Conservation (phyloP, 2,888 invertebrate genomes). For the Zele albiditarsus region DNA sequence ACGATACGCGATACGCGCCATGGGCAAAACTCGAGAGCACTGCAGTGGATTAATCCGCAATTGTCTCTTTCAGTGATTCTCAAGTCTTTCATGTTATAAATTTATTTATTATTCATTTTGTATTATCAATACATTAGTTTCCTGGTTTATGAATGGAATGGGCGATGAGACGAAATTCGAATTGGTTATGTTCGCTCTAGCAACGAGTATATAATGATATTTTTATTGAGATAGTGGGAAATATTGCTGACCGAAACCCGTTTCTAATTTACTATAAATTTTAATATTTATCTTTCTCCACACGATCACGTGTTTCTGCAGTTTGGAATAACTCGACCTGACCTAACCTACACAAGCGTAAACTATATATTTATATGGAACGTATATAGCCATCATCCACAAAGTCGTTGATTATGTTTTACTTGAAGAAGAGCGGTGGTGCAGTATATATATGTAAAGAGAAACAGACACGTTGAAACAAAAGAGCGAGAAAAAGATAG, state of each 20-base stretch:
- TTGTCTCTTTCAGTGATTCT: no score
- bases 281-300: background rate
- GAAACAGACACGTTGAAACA: background rate
- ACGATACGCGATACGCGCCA: background rate
- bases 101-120: no score
- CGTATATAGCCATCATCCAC: background rate
- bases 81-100: no score
- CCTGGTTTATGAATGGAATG: no score
- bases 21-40: background rate
- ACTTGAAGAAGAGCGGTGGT: no score
- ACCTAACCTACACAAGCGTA: slow-evolving; percentile 68
- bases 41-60: background rate
- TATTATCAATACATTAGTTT: no score
- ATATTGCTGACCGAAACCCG: no score
- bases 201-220: no score
- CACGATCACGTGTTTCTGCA: slow-evolving; percentile 55
- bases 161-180: no score
- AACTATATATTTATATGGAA: slow-evolving; percentile 52
- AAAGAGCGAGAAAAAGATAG: background rate
- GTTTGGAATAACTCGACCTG: slow-evolving; percentile 69
- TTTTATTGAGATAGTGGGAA: no score
- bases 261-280: background rate
- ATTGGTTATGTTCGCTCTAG: no score
- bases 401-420: slow-evolving; percentile 41
- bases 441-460: background rate